Evolutionary conservation across 2,888 invertebrate genomes (phyloP).

Genomic region (Apodemia hepburni): DNA sequence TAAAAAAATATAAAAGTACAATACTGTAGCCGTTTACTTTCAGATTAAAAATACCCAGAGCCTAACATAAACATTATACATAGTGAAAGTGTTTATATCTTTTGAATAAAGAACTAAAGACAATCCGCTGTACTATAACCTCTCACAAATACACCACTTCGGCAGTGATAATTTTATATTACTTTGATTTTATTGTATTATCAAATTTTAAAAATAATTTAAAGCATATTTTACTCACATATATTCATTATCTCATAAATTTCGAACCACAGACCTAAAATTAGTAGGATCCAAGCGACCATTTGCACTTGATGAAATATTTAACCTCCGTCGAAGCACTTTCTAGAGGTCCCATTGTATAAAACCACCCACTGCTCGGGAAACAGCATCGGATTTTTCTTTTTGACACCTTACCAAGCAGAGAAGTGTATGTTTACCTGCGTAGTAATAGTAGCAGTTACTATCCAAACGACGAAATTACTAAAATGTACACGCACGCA

Average conservation of each 20-base stretch:
- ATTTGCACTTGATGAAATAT: constrained; percentile 27
- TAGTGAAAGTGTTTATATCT: too few relatives aligned
- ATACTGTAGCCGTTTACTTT: too few relatives aligned
- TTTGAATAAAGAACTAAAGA: too few relatives aligned
- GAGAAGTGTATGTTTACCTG: constrained; percentile 45
- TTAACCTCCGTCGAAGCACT: constrained; percentile 68
- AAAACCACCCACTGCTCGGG: constrained; percentile 38
- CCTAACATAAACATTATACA: too few relatives aligned
- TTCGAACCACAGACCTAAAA: constrained; percentile 50
- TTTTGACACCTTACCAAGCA: constrained; percentile 39
- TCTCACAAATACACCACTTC: not conserved
- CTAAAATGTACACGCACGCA: too few relatives aligned
- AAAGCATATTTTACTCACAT: constrained; percentile 14
- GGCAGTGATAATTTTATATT: constrained; percentile 6
- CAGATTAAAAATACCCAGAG: too few relatives aligned
- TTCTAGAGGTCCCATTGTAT: constrained; percentile 55
- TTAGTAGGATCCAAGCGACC: constrained; percentile 58
- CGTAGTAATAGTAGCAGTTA: not conserved
- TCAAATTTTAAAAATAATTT: constrained; percentile 5
- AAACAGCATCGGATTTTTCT: constrained; percentile 33
- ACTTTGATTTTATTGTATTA: not conserved
- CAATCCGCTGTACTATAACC: not conserved
- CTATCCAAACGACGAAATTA: not conserved
- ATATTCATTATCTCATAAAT: constrained; percentile 27
- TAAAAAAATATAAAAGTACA: too few relatives aligned